These are phyloP conservation scores for Proisotoma minuta DNA, from an alignment of 2,888 invertebrate genomes.

Conservation along the genomic window DNA sequence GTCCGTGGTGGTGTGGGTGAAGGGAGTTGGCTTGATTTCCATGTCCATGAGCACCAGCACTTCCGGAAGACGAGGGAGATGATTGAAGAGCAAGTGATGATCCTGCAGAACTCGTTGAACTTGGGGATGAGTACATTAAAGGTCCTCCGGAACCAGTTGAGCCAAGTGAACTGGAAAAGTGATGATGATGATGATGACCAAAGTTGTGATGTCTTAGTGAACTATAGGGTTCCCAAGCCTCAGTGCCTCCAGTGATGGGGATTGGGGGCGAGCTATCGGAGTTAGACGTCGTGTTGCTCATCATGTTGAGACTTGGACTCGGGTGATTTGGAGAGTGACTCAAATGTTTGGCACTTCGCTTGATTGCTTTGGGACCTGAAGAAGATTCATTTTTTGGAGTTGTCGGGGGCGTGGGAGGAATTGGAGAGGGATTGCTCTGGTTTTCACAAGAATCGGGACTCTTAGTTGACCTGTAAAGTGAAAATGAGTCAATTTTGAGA, in stretches of 20 bases:
- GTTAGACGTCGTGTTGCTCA: slow-evolving; percentile 9
- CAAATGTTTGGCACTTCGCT: slow-evolving; percentile 19
- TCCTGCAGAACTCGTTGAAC: slow-evolving; percentile 26
- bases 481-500: no score
- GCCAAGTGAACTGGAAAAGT: slow-evolving; percentile 7
- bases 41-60: slow-evolving; percentile 10
- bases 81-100: slow-evolving; percentile 30
- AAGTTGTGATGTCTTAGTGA: slow-evolving; percentile 7
- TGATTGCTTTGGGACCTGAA: slow-evolving; percentile 13
- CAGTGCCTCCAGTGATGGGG: background rate
- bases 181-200: slow-evolving; percentile 22
- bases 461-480: slow-evolving; percentile 28
- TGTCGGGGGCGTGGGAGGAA: slow-evolving; percentile 42
- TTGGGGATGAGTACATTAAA: slow-evolving; percentile 30
- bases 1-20: slow-evolving; percentile 13
- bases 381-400: slow-evolving; percentile 36
- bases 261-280: slow-evolving; percentile 21
- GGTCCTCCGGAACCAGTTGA: slow-evolving; percentile 14
- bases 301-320: background rate
- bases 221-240: slow-evolving; percentile 8
- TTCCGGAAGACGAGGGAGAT: slow-evolving; percentile 24
- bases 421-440: slow-evolving; percentile 33
- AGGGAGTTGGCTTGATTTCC: slow-evolving; percentile 7
- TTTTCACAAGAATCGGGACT: slow-evolving; percentile 34
- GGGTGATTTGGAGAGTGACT: background rate